Percentiles rank a stretch among this genome's conserved stretches.
These are phyloP conservation scores for Monoplex corrugatus DNA, from an alignment of 2,888 invertebrate species.

Conservation along the genomic window DNA sequence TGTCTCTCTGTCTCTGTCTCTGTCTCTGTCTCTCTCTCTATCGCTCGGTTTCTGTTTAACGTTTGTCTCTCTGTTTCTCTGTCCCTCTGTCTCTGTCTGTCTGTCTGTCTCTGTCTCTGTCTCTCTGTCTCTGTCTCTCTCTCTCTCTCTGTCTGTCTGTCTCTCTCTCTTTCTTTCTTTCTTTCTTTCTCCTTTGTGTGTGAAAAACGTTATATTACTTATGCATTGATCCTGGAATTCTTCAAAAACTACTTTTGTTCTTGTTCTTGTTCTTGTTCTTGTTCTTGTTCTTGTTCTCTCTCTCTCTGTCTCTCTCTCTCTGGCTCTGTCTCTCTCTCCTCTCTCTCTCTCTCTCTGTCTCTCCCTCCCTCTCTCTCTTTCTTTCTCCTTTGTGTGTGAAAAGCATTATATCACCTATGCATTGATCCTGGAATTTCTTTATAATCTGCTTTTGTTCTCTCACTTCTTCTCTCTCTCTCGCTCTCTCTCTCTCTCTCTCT, in stretches of 20 bases:
- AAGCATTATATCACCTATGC: too few relatives aligned
- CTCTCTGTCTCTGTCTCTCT: neutral
- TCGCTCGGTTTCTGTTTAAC: neutral
- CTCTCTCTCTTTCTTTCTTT: neutral
- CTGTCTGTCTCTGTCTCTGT: neutral
- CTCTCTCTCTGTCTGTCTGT: neutral
- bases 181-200: too few relatives aligned
- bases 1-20: slow-evolving; percentile 28
- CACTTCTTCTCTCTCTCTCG: neutral
- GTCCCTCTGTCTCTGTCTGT: neutral
- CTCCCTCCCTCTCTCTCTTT: neutral
- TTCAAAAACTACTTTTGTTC: too few relatives aligned
- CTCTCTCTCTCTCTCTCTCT: neutral
- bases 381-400: too few relatives aligned
- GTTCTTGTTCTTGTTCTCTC: neutral
- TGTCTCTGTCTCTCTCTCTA: neutral
- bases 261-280: too few relatives aligned
- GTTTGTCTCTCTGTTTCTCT: neutral
- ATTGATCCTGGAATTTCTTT: too few relatives aligned
- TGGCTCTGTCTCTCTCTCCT: neutral
- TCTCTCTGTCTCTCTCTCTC: neutral
- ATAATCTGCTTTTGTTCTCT: too few relatives aligned
- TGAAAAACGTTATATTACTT: too few relatives aligned
- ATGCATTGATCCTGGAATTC: too few relatives aligned
- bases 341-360: neutral